Evolutionary conservation across 2,797 vertebrate genomes (phyloP).

Genomic region (Intellagama lesueurii): DNA sequence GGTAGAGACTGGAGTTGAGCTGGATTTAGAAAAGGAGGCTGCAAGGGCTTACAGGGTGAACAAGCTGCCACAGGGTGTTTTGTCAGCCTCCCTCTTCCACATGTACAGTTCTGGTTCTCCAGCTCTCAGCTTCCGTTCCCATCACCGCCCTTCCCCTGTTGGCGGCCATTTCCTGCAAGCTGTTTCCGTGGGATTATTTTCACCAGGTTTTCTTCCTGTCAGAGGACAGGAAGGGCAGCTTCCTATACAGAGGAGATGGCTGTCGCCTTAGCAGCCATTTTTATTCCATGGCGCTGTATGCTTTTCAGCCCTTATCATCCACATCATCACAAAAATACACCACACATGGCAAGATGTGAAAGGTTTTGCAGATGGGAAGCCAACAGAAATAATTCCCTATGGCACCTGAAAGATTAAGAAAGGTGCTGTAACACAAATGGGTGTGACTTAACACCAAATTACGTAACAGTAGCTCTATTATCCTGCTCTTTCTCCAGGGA

Average conservation of each 20-base stretch:
- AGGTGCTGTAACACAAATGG: background rate
- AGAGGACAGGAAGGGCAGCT: slow-evolving; percentile 41
- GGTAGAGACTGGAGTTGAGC: background rate
- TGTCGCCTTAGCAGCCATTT: slow-evolving; percentile 23
- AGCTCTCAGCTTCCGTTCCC: slow-evolving; percentile 58
- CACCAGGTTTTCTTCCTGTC: slow-evolving; percentile 47
- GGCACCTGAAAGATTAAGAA: background rate
- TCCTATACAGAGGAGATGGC: slow-evolving; percentile 23
- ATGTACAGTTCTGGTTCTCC: slow-evolving; percentile 2
- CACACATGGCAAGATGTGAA: background rate
- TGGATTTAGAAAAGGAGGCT: background rate
- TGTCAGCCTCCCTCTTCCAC: slow-evolving; percentile 4
- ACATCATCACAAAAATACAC: background rate
- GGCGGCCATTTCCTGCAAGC: slow-evolving; percentile 59
- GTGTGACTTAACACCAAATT: background rate
- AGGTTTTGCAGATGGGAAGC: slow-evolving; percentile 2
- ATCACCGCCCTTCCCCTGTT: slow-evolving; percentile 55
- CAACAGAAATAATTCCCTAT: background rate
- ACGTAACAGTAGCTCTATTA: background rate
- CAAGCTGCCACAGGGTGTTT: background rate
- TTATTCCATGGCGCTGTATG: background rate
- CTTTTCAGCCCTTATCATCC: background rate
- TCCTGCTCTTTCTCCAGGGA: background rate
- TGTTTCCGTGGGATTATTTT: slow-evolving; percentile 57
- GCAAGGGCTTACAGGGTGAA: background rate